Evolutionary conservation across 2,888 invertebrate species (phyloP), one percentile per base, ranked within the genome.

Genomic region (Drosophila leonis): DNA sequence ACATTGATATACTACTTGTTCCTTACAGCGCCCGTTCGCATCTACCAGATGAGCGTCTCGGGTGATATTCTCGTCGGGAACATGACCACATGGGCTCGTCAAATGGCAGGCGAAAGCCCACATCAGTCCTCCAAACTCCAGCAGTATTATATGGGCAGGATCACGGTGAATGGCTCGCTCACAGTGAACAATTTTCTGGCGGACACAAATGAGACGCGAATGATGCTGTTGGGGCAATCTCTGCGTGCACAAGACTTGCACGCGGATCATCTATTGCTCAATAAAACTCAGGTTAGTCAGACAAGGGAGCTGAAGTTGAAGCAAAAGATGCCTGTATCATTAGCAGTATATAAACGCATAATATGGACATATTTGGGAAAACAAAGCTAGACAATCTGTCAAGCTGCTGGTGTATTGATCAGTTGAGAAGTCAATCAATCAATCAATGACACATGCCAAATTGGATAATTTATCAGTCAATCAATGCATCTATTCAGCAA

Each of bases 71-170:
- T 78, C 15, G 65, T 92, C 9, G 75, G 24, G 3, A 52, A 35
- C 35, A 52, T 48, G 1, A 69, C 42, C 27, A 67, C 77, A 7
- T 35, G 65, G 10, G 41, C 66, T 0, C 75, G 81, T 15, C 71
- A 72, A 56, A 55, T 35, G 37, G 7, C 7, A 0, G 24, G 35
- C 6, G 62, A 72, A 2, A 4, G 10, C 7, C 18, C 18, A 7
- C 31, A 31, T 0, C 7, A n/a, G 3, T 12, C 77, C 5, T 20
- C 2, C 41, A 52, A 42, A 0, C 90, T 92, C 7, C 84, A 90
- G 61, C 92, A 92, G 39, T 87, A 83, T 27, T 92, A 92, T 31
- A 90, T 87, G 0, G 91, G 89, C 24, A 85, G 71, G 61, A 80
- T 92, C 1, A 77, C 78, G 1, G 72, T 92, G 1, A 89, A 90